Conservation (phyloP, 1,140 invertebrate species). For the Drosophila nebulosa region DNA sequence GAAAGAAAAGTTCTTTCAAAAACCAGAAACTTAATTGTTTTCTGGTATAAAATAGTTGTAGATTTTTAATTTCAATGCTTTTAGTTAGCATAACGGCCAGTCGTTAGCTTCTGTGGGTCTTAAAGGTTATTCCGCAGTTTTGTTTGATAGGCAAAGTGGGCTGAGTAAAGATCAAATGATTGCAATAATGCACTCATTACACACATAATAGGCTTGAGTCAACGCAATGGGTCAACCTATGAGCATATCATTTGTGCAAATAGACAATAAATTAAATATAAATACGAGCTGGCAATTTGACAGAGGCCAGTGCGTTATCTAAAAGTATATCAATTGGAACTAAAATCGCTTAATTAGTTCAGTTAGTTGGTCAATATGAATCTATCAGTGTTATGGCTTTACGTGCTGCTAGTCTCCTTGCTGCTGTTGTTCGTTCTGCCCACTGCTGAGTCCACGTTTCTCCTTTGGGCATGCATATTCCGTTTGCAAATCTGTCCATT, state of each 20-base stretch:
- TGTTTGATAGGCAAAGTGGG: no score
- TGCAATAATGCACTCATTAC: not conserved
- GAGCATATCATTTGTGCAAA: not conserved
- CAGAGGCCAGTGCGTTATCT: conserved; percentile 22
- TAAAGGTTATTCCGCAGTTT: not conserved
- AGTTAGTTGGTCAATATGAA: no score
- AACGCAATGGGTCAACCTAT: not conserved
- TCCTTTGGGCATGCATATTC: conserved; percentile 52
- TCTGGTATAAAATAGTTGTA: no score
- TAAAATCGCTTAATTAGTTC: not conserved
- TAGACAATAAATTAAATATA: not conserved
- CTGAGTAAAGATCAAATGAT: not conserved
- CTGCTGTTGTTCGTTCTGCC: conserved; percentile 42
- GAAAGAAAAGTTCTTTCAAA: no score
- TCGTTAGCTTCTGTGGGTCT: not conserved
- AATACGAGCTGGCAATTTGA: conserved; percentile 16
- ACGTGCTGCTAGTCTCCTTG: conserved; percentile 9
- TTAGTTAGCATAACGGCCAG: not conserved
- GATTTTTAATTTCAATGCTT: not conserved
- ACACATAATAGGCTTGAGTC: not conserved
- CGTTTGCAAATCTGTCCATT: conserved; percentile 55
- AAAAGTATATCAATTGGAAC: not conserved
- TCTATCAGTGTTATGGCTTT: not conserved
- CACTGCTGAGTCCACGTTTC: conserved; percentile 41
- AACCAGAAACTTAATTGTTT: no score